Evolutionary conservation across 2,797 vertebrate species (phyloP).

Genomic region (Tiaroga cobitis): DNA sequence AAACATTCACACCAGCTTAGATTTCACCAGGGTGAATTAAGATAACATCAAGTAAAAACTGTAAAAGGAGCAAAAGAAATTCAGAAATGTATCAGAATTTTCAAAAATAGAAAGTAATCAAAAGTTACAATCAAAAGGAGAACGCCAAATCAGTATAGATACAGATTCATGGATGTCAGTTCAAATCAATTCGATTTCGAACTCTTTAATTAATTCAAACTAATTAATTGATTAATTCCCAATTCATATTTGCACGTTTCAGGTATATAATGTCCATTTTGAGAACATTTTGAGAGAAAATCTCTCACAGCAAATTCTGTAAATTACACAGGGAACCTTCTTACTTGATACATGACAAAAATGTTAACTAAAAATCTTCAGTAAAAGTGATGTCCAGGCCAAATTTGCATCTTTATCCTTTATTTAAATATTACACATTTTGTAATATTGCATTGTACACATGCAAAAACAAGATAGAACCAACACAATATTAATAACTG

Average conservation of each 20-base stretch:
- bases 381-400: neutral
- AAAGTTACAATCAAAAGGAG: neutral
- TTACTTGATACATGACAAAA: neutral
- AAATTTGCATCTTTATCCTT: neutral
- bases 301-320: neutral
- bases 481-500: neutral
- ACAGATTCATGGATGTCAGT: too few relatives aligned
- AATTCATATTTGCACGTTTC: neutral
- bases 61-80: neutral
- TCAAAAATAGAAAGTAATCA: neutral
- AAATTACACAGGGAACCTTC: neutral
- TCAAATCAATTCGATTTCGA: neutral
- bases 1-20: conserved; percentile 67
- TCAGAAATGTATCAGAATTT: neutral
- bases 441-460: neutral
- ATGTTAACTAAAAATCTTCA: neutral
- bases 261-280: neutral
- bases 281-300: too few relatives aligned
- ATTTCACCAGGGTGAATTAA: conserved; percentile 81
- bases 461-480: neutral
- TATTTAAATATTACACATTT: neutral
- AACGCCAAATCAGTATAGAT: neutral
- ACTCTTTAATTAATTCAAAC: neutral
- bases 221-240: fast-evolving
- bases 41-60: conserved; percentile 37